Evolutionary conservation across 1,140 invertebrate genomes (phyloP).

Genomic region (Argopecten irradians): DNA sequence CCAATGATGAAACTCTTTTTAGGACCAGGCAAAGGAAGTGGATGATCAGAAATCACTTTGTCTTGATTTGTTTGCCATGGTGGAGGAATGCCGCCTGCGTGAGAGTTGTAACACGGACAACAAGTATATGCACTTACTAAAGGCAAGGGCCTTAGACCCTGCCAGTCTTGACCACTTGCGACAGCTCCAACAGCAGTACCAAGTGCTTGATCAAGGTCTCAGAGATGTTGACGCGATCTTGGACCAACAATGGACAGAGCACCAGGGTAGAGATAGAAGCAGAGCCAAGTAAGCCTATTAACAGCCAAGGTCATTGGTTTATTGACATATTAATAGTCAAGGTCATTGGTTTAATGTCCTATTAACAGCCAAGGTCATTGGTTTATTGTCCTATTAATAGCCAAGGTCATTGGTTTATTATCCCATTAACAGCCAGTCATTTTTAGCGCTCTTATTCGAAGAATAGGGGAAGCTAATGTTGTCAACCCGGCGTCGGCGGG

Average conservation of each 20-base stretch:
- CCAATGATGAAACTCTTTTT: background rate
- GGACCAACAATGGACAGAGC: slow-evolving; percentile 75
- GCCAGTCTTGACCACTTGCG: slow-evolving; percentile 70
- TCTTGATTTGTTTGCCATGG: slow-evolving; percentile 72
- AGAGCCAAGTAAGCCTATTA: slow-evolving; percentile 34
- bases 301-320: too few relatives aligned
- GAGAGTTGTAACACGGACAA: slow-evolving; percentile 71
- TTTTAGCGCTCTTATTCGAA: too few relatives aligned
- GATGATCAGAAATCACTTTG: slow-evolving; percentile 62
- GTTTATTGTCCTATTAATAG: too few relatives aligned
- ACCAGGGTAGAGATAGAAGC: slow-evolving; percentile 60
- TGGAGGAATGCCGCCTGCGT: slow-evolving; percentile 72
- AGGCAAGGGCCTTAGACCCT: slow-evolving; percentile 72
- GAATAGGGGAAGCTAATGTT: too few relatives aligned
- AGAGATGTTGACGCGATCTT: slow-evolving; percentile 72
- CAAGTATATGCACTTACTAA: slow-evolving; percentile 69
- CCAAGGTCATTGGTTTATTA: too few relatives aligned
- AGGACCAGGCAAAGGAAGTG: slow-evolving; percentile 73
- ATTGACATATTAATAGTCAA: too few relatives aligned
- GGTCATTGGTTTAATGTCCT: too few relatives aligned
- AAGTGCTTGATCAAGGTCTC: slow-evolving; percentile 72
- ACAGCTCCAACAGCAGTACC: slow-evolving; percentile 67
- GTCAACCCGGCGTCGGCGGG: too few relatives aligned
- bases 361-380: too few relatives aligned
- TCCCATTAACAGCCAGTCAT: too few relatives aligned